phyloP scores from a whole-genome alignment of 2,888 invertebrate genomes.

The Leptogaster cylindrica region DNA sequence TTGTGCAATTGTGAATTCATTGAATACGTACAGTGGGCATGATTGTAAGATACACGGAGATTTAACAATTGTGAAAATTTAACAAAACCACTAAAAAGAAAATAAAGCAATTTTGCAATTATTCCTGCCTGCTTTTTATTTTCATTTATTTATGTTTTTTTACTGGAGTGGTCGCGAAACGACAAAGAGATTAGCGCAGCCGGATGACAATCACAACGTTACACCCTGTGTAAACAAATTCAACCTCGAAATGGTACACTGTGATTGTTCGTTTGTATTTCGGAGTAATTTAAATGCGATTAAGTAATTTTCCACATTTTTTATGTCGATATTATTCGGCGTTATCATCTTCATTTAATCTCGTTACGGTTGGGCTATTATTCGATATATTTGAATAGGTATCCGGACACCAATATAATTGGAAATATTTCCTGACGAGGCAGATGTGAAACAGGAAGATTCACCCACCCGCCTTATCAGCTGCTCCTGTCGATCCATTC shows the following conservation, averaged over 20 bases:
- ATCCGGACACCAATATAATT: background rate
- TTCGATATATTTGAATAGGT: too few species aligned
- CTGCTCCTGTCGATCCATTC: background rate
- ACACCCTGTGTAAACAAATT: background rate
- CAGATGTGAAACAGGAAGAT: background rate
- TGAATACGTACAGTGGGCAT: background rate
- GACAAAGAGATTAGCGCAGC: background rate
- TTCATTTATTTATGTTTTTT: too few species aligned
- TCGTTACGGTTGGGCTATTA: constrained; percentile 28
- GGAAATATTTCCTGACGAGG: background rate
- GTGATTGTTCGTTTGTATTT: constrained; percentile 1
- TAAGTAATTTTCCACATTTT: constrained; percentile 25
- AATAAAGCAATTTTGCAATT: constrained; percentile 8
- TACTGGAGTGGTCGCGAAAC: too few species aligned
- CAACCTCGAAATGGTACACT: constrained; percentile 1
- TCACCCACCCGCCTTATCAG: background rate
- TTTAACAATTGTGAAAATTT: too few species aligned
- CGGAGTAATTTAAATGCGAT: constrained; percentile 9
- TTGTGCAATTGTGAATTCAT: constrained; percentile 1
- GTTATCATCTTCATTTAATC: constrained; percentile 27
- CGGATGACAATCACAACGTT: background rate
- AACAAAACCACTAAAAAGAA: background rate
- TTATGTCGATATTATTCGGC: background rate
- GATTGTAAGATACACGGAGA: too few species aligned
- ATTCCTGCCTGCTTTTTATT: too few species aligned